Percentiles rank a stretch among this genome's conserved stretches.
phyloP scores from a whole-genome alignment of 2,113 vertebrate genomes.

The Zapus hudsonius region DNA sequence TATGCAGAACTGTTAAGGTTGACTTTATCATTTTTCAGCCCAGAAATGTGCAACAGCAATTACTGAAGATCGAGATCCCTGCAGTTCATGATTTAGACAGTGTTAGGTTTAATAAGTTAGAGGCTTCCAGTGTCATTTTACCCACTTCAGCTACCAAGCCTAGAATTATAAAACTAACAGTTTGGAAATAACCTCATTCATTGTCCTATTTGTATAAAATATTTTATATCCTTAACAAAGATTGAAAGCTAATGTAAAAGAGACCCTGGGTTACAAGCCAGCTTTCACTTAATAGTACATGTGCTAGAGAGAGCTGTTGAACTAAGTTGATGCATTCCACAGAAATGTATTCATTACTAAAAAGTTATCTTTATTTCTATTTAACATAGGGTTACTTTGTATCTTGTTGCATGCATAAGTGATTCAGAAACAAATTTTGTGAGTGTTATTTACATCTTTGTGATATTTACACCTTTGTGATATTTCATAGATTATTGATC shows the following conservation, averaged over 20 bases:
- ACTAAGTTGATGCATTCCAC: neutral
- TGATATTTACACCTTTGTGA: neutral
- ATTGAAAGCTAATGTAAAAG: neutral
- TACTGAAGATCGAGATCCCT: constrained; percentile 1
- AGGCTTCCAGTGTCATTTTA: constrained; percentile 5
- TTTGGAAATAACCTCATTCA: constrained; percentile 3
- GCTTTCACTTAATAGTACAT: constrained; percentile 35
- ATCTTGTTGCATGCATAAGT: neutral
- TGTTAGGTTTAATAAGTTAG: constrained; percentile 39
- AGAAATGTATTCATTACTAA: neutral
- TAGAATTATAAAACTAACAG: constrained; percentile 1
- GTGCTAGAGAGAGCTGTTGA: constrained; percentile 19
- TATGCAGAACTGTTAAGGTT: neutral
- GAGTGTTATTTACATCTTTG: neutral
- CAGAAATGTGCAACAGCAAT: neutral
- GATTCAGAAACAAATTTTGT: constrained; percentile 7
- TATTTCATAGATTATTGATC: neutral
- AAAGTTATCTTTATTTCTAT: neutral
- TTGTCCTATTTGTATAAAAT: neutral
- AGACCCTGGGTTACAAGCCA: neutral
- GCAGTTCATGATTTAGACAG: neutral
- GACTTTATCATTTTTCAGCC: neutral
- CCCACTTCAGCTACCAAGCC: neutral
- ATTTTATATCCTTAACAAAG: constrained; percentile 24
- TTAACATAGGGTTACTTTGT: neutral